Base-by-base conservation (phyloP, 2,888 invertebrate species). In the Nyleta sp. region DNA sequence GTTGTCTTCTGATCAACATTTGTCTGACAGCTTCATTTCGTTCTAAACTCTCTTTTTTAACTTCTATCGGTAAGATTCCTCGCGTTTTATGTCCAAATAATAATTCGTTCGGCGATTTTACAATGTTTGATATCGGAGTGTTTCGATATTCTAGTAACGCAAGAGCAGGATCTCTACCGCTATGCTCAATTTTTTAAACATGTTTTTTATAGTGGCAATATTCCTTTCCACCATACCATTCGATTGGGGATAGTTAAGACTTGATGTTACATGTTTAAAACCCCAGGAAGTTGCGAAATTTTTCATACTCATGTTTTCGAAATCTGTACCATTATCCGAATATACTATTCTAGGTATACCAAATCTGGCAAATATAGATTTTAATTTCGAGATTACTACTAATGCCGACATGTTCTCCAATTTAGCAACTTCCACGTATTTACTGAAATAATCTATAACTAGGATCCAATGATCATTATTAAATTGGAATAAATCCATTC, bases 361-460 rank as follows among this genome's bases (percentile, higher is more conserved):
- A 46, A 81, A 75, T 60, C 81, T 59, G 13, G 83, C 77, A 76
- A 85, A 83, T 17, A 78, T 76, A 18, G 76, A 59, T 77, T 85
- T 83, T 18, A 83, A 59, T 13, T 35, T 28, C 10, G 11, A n/a
- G n/a, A 83, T 71, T 1, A 81, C 67, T 28, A 31, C 59, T 5
- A 8, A 7, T n/a, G 55, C 53, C 7, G 33, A 35, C 20, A 44
- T 76, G 11, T 40, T 55, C 8, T 55, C 38, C 13, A 81, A 52
- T 33, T 70, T 62, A 11, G 35, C 42, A 7, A 80, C 57, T 62
- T 81, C 81, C 5, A 80, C 76, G 53, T 74, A 81, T 57, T 81
- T 83, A 18, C 59, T 68, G 33, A 72, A 80, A 50, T 81, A 81
- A 60, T 81, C 81, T 8, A 81, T 77, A 11, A 77, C 55, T 17